Evolutionary conservation across 2,113 vertebrate species (phyloP).

Genomic region (Gobiocypris rarus): DNA sequence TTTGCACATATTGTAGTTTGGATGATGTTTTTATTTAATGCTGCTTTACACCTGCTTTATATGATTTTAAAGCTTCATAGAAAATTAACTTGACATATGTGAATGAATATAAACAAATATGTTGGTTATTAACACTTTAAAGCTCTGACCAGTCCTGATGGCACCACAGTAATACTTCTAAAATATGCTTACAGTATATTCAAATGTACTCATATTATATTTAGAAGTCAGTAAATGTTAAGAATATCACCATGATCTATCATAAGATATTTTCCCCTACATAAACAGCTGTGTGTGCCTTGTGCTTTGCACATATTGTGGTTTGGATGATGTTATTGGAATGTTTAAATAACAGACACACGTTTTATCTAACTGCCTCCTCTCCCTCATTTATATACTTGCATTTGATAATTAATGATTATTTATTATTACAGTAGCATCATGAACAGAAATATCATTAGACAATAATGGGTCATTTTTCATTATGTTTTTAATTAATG

Average conservation of each 20-base stretch:
- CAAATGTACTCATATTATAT: not conserved
- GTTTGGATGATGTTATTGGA: not conserved
- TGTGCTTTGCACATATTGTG: not conserved
- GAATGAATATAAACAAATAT: not conserved
- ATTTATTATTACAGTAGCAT: not conserved
- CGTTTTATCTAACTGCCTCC: not conserved
- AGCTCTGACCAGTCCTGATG: not conserved
- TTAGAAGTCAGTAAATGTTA: not conserved
- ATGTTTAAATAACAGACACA: constrained; percentile 2
- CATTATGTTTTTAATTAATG: not conserved
- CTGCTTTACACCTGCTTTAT: not conserved
- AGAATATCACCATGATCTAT: not conserved
- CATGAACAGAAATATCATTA: not conserved
- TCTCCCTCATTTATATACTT: not conserved
- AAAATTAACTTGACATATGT: not conserved
- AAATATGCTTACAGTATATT: not conserved
- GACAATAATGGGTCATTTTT: not conserved
- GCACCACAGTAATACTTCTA: too few species aligned
- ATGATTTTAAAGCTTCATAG: not conserved
- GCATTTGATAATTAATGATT: not conserved
- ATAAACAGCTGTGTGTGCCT: not conserved
- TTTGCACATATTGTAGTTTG: not conserved
- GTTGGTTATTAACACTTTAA: not conserved
- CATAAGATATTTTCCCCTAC: not conserved
- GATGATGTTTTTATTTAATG: not conserved